These are phyloP conservation scores for Brienomyrus longianalis DNA, from an alignment of 2,113 vertebrate genomes.

Conservation along the genomic window DNA sequence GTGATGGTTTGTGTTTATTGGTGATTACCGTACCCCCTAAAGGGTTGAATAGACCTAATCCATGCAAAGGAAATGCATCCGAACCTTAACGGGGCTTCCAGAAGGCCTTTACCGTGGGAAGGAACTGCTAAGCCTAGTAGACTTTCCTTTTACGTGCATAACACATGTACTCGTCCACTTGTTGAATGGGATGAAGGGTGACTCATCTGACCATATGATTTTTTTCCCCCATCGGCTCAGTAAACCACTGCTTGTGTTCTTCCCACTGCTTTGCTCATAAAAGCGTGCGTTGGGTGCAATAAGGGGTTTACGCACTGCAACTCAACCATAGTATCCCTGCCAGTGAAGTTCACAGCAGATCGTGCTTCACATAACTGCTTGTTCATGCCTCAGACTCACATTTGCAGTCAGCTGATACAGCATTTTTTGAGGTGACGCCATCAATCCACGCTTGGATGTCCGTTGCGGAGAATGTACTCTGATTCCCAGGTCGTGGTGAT, in stretches of 20 bases:
- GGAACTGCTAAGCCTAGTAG: background rate
- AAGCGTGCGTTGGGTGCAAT: background rate
- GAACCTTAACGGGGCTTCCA: background rate
- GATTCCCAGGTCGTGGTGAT: background rate
- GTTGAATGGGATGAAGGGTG: background rate
- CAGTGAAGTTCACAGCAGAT: background rate
- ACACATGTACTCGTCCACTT: background rate
- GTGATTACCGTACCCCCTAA: background rate
- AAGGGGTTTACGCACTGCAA: background rate
- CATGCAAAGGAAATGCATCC: background rate
- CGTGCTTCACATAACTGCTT: background rate
- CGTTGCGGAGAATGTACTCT: background rate
- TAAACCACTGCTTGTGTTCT: background rate
- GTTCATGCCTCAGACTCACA: background rate
- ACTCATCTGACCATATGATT: background rate
- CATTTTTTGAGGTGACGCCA: background rate
- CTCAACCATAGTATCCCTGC: background rate
- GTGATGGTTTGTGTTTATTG: background rate
- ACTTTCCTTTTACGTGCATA: background rate
- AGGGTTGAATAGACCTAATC: background rate
- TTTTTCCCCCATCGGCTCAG: background rate
- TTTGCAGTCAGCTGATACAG: background rate
- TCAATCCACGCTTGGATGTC: background rate
- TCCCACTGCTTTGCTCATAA: background rate
- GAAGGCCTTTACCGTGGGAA: background rate